These are phyloP conservation scores for Lagopus muta DNA, from an alignment of 2,113 vertebrate species.

Conservation along the genomic window DNA sequence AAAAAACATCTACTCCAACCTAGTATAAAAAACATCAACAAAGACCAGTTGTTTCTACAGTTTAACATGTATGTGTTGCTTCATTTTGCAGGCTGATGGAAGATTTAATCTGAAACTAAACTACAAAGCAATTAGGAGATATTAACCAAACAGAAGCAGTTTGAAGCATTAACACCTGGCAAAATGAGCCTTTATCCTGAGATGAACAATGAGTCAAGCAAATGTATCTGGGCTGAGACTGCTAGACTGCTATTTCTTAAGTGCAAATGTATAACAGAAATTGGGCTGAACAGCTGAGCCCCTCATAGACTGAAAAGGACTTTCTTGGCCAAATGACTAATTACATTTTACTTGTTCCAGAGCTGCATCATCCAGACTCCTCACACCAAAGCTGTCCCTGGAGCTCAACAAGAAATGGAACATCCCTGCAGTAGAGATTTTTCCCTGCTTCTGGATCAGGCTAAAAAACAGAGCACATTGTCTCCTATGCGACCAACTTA, in stretches of 20 bases:
- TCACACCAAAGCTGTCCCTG: background rate
- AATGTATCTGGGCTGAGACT: background rate
- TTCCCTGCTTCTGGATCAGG: background rate
- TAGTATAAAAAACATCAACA: background rate
- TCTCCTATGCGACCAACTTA: background rate
- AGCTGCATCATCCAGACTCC: background rate
- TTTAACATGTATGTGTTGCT: background rate
- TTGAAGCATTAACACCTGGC: background rate
- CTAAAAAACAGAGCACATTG: background rate
- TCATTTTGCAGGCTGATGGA: background rate
- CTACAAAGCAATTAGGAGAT: background rate
- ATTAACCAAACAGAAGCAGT: conserved; percentile 1
- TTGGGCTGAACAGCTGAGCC: background rate
- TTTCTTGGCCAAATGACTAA: background rate
- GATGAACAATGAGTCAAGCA: background rate
- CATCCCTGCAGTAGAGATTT: background rate
- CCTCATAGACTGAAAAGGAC: background rate
- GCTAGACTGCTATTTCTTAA: accelerated
- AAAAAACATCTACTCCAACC: background rate
- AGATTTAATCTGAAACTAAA: background rate
- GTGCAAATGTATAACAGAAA: background rate
- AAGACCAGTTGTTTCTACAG: background rate
- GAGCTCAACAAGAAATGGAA: background rate
- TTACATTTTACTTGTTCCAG: too few relatives aligned
- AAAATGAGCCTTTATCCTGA: background rate